A percentile compares a stretch with the other conserved stretches of the same genome.
Conservation (phyloP, 2,888 invertebrate species). For the Apodemia mormo region DNA sequence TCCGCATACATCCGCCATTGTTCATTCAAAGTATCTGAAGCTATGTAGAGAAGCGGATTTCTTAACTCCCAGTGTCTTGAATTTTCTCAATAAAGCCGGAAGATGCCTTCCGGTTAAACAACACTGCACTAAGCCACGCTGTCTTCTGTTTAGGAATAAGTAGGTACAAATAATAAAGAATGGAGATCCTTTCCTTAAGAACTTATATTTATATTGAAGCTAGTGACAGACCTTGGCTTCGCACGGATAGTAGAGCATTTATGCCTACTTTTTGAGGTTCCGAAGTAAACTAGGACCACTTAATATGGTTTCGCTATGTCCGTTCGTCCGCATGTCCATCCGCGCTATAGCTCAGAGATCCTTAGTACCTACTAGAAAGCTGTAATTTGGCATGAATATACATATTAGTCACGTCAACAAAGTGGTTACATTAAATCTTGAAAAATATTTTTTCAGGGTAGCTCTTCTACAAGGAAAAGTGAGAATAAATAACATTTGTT, state of each 20-base stretch:
- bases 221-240: neutral
- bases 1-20: slow-evolving; percentile 1
- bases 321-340: too few species aligned
- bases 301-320: too few species aligned
- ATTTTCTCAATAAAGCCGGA: slow-evolving; percentile 7
- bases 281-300: too few species aligned
- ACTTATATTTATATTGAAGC: neutral
- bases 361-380: too few species aligned
- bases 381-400: too few species aligned
- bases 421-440: too few species aligned
- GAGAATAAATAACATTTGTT: neutral
- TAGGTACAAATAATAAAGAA: slow-evolving; percentile 7
- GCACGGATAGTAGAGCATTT: too few species aligned
- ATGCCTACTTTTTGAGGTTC: too few species aligned
- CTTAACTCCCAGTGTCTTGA: slow-evolving; percentile 11
- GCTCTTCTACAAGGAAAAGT: too few species aligned
- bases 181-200: neutral
- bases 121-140: slow-evolving; percentile 10
- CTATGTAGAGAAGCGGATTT: slow-evolving; percentile 14
- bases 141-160: neutral
- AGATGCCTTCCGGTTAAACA: slow-evolving; percentile 9
- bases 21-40: slow-evolving; percentile 5
- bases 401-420: too few species aligned
- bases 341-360: too few species aligned
- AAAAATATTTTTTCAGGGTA: too few species aligned